Percentiles rank a stretch among this genome's conserved stretches.
Conservation (phyloP, 2,888 invertebrate species). For the Amiota mariae region DNA sequence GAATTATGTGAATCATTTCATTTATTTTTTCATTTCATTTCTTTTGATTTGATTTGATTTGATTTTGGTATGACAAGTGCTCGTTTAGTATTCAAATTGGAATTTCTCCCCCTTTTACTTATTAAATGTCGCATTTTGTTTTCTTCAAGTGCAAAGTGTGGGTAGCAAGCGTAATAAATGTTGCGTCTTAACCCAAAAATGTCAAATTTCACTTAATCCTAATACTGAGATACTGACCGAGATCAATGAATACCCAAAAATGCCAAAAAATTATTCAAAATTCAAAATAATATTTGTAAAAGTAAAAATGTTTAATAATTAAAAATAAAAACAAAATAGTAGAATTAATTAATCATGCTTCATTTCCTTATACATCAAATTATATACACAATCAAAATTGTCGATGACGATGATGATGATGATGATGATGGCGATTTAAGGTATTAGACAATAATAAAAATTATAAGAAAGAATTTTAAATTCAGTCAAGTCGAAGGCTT, state of each 20-base stretch:
- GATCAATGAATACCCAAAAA: slow-evolving; percentile 15
- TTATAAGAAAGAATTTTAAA: too few relatives aligned
- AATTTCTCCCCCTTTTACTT: slow-evolving; percentile 32
- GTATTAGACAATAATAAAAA: too few relatives aligned
- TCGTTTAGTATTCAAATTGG: slow-evolving; percentile 17
- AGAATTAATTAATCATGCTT: neutral
- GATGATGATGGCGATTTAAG: too few relatives aligned
- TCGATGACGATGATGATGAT: too few relatives aligned
- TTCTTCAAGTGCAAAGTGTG: neutral
- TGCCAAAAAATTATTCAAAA: neutral
- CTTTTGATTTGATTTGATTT: neutral
- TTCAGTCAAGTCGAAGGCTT: too few relatives aligned
- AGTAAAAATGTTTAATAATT: neutral
- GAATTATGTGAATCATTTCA: neutral
- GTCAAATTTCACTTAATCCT: neutral
- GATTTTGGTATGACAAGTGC: slow-evolving; percentile 1
- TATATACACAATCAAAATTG: too few relatives aligned
- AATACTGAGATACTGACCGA: neutral
- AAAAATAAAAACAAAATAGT: neutral
- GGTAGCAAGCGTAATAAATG: neutral
- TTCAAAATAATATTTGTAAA: neutral
- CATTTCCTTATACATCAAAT: neutral
- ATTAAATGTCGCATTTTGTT: slow-evolving; percentile 13
- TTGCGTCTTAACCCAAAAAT: slow-evolving; percentile 19
- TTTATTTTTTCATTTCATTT: neutral